Evolutionary conservation across 2,113 vertebrate genomes (phyloP).

Genomic region (Pseudopipra pipra): DNA sequence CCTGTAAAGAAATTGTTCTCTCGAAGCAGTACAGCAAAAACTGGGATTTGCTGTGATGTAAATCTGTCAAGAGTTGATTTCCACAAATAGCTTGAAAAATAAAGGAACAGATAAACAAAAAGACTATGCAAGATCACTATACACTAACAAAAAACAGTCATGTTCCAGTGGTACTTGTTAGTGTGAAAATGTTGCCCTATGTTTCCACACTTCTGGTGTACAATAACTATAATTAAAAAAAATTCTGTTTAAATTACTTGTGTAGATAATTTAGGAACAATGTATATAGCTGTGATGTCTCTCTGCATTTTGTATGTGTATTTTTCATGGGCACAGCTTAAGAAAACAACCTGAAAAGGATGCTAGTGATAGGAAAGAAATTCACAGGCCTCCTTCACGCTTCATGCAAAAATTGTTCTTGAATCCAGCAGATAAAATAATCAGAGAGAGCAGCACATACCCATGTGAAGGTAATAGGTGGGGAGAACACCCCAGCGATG

Average conservation of each 20-base stretch:
- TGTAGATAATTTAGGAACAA: not conserved
- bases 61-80: not conserved
- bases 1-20: not conserved
- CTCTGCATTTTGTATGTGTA: not conserved
- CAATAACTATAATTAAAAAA: too few species aligned
- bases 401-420: not conserved
- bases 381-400: not conserved
- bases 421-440: not conserved
- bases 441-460: not conserved
- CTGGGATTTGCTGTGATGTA: not conserved
- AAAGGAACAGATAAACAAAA: not conserved
- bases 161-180: not conserved
- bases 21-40: not conserved
- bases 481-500: not conserved
- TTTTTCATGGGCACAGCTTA: not conserved
- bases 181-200: not conserved
- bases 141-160: not conserved
- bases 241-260: not conserved
- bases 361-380: not conserved
- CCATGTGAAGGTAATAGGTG: accelerated
- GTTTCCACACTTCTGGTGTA: not conserved
- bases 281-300: not conserved
- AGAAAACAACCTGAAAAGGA: not conserved
- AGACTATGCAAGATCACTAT: not conserved
- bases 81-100: not conserved